Evolutionary conservation across 1,140 invertebrate species (phyloP).

Genomic region (Lamellibrachia luymesi): DNA sequence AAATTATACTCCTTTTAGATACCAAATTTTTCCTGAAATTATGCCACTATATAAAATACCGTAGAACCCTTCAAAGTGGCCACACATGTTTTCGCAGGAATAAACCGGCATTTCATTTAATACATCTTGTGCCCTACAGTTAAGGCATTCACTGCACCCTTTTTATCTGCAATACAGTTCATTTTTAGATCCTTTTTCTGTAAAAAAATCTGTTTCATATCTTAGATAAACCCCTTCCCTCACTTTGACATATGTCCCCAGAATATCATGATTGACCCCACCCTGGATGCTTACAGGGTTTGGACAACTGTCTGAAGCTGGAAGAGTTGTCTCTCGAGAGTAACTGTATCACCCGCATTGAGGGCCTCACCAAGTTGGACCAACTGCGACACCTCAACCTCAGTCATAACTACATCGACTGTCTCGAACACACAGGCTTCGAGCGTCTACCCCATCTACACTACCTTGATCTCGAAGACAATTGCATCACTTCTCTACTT

Average conservation of each 20-base stretch:
- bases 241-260: no score
- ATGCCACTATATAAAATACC: no score
- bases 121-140: no score
- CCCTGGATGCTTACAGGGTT: conserved; percentile 37
- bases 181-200: no score
- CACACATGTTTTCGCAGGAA: no score
- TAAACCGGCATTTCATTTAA: no score
- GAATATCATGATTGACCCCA: no score
- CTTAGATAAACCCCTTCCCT: background rate
- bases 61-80: no score
- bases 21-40: no score
- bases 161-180: no score
- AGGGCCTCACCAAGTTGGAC: conserved; percentile 76
- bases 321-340: conserved; percentile 78
- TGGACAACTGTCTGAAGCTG: conserved; percentile 48
- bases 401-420: conserved; percentile 75
- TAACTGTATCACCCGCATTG: conserved; percentile 81
- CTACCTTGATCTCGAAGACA: conserved; percentile 52
- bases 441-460: conserved; percentile 37
- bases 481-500: conserved; percentile 30
- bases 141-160: no score
- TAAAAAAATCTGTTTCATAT: background rate
- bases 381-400: conserved; percentile 85
- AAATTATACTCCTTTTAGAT: no score
- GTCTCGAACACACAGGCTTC: conserved; percentile 58